Percentiles rank a stretch among this genome's conserved stretches.
phyloP scores from a whole-genome alignment of 2,797 vertebrate genomes.

The Thripadectes ignobilis region DNA sequence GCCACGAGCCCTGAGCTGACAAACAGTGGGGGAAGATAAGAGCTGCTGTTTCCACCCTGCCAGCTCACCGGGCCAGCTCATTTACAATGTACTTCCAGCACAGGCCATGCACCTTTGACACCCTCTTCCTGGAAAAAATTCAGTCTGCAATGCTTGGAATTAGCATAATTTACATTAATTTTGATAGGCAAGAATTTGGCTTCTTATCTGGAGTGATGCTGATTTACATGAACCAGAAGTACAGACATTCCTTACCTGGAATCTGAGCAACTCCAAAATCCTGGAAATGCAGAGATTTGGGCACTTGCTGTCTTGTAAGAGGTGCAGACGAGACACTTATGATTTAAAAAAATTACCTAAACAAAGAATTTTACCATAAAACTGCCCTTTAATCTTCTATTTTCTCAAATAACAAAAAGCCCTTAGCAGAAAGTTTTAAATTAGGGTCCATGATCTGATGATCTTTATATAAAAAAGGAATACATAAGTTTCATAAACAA shows the following conservation, averaged over 20 bases:
- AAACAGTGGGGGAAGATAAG: background rate
- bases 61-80: background rate
- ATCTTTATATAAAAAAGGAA: background rate
- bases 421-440: background rate
- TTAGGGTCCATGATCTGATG: fast-evolving
- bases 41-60: background rate
- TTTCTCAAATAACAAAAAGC: background rate
- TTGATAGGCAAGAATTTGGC: background rate
- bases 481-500: fast-evolving
- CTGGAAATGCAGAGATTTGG: background rate
- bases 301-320: background rate
- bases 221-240: background rate
- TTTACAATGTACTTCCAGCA: background rate
- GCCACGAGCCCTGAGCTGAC: background rate
- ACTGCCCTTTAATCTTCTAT: background rate
- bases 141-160: background rate
- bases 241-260: background rate
- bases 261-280: background rate
- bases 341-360: background rate
- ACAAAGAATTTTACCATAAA: background rate
- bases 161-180: background rate
- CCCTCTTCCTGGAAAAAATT: background rate
- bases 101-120: background rate
- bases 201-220: background rate
- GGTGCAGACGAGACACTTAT: background rate